Conservation (phyloP, 2,888 invertebrate genomes). For the Ernsta delagoae region DNA sequence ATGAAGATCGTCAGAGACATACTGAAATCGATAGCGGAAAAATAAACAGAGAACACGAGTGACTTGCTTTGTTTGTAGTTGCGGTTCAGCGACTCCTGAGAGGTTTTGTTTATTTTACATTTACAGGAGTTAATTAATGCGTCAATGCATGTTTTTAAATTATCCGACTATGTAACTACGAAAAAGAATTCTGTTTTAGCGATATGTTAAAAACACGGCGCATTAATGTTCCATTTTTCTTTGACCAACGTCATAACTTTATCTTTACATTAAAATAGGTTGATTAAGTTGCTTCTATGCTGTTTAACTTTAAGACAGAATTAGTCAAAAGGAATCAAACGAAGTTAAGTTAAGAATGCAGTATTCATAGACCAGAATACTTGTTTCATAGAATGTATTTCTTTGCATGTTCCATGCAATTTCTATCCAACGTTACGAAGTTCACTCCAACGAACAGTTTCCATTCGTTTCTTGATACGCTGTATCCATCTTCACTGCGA, state of each 20-base stretch:
- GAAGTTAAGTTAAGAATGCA: not conserved
- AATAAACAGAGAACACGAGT: conserved; percentile 32
- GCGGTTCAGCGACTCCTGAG: conserved; percentile 23
- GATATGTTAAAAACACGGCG: too few relatives aligned
- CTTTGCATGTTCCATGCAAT: not conserved
- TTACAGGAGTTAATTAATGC: conserved; percentile 8
- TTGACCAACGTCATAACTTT: too few relatives aligned
- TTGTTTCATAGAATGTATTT: not conserved
- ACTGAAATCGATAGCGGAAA: conserved; percentile 43
- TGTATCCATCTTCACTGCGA: conserved; percentile 21
- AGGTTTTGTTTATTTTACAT: conserved; percentile 26
- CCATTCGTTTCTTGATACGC: conserved; percentile 18
- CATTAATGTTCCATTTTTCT: too few relatives aligned
- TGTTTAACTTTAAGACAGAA: too few relatives aligned
- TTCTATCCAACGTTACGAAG: not conserved
- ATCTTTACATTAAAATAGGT: too few relatives aligned
- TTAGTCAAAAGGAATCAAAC: too few relatives aligned
- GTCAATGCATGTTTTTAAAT: too few relatives aligned
- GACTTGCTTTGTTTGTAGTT: conserved; percentile 31
- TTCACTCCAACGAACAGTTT: not conserved
- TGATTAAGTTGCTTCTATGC: too few relatives aligned
- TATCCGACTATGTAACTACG: too few relatives aligned
- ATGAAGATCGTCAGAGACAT: conserved; percentile 39
- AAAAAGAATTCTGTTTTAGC: too few relatives aligned
- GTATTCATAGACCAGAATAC: not conserved